Percentiles rank a stretch among this genome's conserved stretches.
Evolutionary conservation across 37 sponge, comb jelly and placozoan genomes (phyloP).

Genomic region (Dysidea cf. avara): DNA sequence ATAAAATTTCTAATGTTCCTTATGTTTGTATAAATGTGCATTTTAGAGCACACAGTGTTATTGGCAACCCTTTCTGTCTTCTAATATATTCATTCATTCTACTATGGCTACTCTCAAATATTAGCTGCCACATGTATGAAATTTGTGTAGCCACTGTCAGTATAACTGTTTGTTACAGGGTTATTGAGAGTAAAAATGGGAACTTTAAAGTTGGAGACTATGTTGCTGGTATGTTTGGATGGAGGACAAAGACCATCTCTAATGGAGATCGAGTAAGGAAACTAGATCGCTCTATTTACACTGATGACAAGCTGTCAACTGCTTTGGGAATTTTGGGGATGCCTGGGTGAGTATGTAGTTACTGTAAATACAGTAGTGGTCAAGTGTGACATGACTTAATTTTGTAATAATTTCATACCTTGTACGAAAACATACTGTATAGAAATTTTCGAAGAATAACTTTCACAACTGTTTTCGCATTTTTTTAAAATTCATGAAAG

Average conservation of each 20-base stretch:
- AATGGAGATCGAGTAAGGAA: no score
- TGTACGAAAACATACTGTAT: no score
- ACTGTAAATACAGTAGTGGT: not conserved
- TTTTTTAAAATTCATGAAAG: no score
- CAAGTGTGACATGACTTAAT: not conserved
- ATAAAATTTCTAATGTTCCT: no score
- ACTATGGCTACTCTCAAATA: not conserved
- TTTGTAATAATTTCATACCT: no score
- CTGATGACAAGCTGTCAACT: constrained; percentile 28
- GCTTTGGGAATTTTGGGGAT: constrained; percentile 85
- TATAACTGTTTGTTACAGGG: constrained; percentile 25
- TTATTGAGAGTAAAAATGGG: constrained; percentile 61
- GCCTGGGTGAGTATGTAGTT: constrained; percentile 74
- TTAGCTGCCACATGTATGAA: not conserved
- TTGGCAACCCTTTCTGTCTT: no score
- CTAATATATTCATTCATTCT: no score
- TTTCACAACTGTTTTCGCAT: no score
- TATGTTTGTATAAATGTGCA: no score
- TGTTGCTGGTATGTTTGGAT: constrained; percentile 57
- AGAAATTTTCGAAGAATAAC: no score
- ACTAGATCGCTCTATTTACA: no score
- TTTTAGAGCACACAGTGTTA: no score
- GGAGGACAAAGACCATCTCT: constrained; percentile 67
- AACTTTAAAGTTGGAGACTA: constrained; percentile 68
- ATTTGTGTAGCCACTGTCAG: not conserved